A percentile compares a stretch with the other conserved stretches of the same genome.
These are phyloP conservation scores for Dendrolimus pini DNA, from an alignment of 2,888 invertebrate genomes.

Conservation along the genomic window DNA sequence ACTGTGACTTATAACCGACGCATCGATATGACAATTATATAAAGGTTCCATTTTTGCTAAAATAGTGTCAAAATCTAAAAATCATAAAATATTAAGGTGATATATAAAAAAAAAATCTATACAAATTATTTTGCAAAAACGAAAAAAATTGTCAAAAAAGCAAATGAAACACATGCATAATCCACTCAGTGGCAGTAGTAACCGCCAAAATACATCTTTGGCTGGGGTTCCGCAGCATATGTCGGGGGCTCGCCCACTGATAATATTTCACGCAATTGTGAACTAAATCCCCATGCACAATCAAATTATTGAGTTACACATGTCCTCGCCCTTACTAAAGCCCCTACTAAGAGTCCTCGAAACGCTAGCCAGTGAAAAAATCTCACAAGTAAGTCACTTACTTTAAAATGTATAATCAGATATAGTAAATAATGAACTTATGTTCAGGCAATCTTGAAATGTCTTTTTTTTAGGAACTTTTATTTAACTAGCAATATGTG, in stretches of 20 bases:
- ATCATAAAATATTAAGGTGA: no score
- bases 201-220: neutral
- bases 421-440: no score
- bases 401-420: no score
- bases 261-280: constrained; percentile 65
- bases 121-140: no score
- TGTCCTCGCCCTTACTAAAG: constrained; percentile 31
- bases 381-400: neutral
- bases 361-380: neutral
- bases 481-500: no score
- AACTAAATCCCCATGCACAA: constrained; percentile 50
- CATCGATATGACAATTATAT: no score
- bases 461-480: no score
- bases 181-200: neutral
- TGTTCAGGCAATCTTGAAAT: no score
- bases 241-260: constrained; percentile 40
- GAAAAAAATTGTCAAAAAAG: neutral
- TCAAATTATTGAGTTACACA: constrained; percentile 61
- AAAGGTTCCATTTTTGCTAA: no score
- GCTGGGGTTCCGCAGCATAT: constrained; percentile 38
- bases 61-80: no score
- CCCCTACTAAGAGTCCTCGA: constrained; percentile 6
- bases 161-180: neutral
- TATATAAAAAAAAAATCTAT: no score
- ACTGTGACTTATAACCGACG: no score